Evolutionary conservation across 2,113 vertebrate species (phyloP), one percentile per base, ranked within the genome.

Genomic region (Marcusenius ussheri): DNA sequence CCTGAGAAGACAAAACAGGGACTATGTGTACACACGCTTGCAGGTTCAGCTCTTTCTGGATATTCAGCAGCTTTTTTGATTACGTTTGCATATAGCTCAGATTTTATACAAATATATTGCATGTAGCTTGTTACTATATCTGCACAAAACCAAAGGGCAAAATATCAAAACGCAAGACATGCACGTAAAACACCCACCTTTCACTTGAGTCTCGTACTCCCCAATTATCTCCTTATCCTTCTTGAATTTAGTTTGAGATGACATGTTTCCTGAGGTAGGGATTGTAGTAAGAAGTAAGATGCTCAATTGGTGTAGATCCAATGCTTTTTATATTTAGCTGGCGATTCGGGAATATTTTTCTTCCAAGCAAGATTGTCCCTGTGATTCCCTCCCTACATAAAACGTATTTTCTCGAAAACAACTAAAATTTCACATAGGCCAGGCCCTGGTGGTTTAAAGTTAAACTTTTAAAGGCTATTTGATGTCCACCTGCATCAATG

Each of bases 201-300:
- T 99, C 90, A 99, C 97, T 96, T 99, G 98, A 91, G 97, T 97
- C 94, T 99, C 98, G 95, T 99, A 99, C 92, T 99, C 98, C 0
- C 96, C 96, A 89, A 98, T 98, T 95, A 99, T 99, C 95, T 99
- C 98, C 97, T 99, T 99, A 97, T 99, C 98, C 95, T 99, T 99
- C 97, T 97, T 99, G 95, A 97, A 97, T 97, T 96, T 98, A 91
- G 96, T 96, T 93, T 98, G 97, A 93, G 97, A 97, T 94, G 97
- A 98, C 98, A 99, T 98, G 93, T 93, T 96, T 95, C 93, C 90
- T 93, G 70, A 91, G 93, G 90, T 92, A 93, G 87, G 27, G 80
- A 94, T 89, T 91, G 91, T 91, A 93, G 92, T 93, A 92, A 92
- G 94, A 93, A 80, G 90, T 88, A 88, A 92, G 87, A 89, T 90